Percentiles rank a stretch among this genome's conserved stretches.
Conservation (phyloP, 2,888 invertebrate genomes). For the Charanyca ferruginea region DNA sequence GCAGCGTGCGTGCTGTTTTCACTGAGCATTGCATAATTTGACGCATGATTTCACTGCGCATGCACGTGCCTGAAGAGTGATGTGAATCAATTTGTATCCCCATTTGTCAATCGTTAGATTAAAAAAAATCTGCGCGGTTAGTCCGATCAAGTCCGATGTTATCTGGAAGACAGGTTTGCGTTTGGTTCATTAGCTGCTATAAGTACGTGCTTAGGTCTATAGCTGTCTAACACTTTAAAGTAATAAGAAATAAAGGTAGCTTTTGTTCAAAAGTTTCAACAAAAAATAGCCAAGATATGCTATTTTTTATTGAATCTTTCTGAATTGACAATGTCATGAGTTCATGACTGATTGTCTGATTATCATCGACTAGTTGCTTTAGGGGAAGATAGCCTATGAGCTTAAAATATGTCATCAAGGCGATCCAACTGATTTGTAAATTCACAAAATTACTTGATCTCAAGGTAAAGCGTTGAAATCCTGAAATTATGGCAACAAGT, state of each 20-base stretch:
- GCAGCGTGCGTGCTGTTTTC: slow-evolving; percentile 74
- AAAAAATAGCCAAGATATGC: too few species aligned
- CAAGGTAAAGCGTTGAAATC: background rate
- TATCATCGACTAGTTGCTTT: background rate
- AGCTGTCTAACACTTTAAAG: slow-evolving; percentile 7
- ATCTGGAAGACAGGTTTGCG: slow-evolving; percentile 16
- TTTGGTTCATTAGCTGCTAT: slow-evolving; percentile 21
- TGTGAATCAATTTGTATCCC: slow-evolving; percentile 62
- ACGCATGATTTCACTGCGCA: slow-evolving; percentile 74
- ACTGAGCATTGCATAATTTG: slow-evolving; percentile 79
- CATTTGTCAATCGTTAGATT: slow-evolving; percentile 59
- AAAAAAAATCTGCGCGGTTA: slow-evolving; percentile 28
- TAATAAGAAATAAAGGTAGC: background rate
- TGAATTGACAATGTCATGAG: background rate
- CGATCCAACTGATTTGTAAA: background rate
- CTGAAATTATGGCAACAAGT: background rate
- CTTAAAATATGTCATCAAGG: background rate
- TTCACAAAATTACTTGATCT: background rate
- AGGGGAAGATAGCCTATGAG: background rate
- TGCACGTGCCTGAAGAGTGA: slow-evolving; percentile 64
- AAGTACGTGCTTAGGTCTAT: background rate
- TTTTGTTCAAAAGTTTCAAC: too few species aligned
- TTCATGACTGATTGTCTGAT: background rate
- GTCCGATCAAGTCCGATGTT: slow-evolving; percentile 31
- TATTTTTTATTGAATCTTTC: too few species aligned